These are phyloP conservation scores for Beris chalybata DNA, from an alignment of 2,888 invertebrate genomes.

Conservation along the genomic window DNA sequence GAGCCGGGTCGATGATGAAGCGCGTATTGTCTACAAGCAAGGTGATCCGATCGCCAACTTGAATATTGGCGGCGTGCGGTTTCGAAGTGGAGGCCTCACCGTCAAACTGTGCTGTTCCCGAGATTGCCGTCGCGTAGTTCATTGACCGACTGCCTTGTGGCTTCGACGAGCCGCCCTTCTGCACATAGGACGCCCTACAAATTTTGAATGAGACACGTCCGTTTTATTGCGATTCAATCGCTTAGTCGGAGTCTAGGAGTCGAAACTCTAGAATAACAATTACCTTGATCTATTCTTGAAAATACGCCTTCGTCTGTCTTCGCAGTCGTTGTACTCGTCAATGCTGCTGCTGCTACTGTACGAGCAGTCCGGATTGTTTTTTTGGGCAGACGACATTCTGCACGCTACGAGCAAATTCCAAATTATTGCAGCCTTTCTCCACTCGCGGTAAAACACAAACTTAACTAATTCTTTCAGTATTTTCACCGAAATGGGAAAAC, in stretches of 20 bases:
- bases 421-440: background rate
- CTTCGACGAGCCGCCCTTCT: conserved; percentile 18
- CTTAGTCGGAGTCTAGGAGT: no score
- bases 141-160: conserved; percentile 24
- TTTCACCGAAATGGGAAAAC: no score
- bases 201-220: background rate
- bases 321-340: conserved; percentile 77
- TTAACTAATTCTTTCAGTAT: no score
- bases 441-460: no score
- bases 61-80: conserved; percentile 23
- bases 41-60: conserved; percentile 71
- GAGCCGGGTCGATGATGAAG: conserved; percentile 89
- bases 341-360: conserved; percentile 76
- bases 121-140: conserved; percentile 10
- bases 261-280: conserved; percentile 22
- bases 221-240: no score
- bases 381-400: conserved; percentile 27
- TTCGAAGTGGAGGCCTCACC: conserved; percentile 21
- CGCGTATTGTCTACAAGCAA: conserved; percentile 96
- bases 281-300: conserved; percentile 73
- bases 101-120: conserved; percentile 12
- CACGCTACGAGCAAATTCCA: conserved; percentile 25
- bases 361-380: conserved; percentile 9
- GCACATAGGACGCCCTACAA: background rate
- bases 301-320: conserved; percentile 67